Conservation (phyloP, 64 coral and sea anemone species). For the Platygyra sinensis region DNA sequence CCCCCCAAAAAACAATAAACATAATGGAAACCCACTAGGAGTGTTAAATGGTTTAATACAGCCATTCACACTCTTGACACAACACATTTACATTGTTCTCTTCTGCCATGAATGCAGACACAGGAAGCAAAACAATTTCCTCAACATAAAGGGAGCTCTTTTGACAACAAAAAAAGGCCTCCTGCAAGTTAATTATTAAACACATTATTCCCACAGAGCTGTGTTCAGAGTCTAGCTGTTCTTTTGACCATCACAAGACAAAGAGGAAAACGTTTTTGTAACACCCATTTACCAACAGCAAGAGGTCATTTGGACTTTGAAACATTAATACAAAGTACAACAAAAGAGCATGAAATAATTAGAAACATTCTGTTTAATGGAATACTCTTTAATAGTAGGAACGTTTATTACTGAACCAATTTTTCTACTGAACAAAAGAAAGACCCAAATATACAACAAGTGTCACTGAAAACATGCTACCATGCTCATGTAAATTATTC, state of each 20-base stretch:
- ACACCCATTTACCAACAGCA: neutral
- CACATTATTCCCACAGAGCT: neutral
- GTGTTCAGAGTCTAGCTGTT: neutral
- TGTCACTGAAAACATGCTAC: neutral
- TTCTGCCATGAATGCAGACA: slow-evolving; percentile 4
- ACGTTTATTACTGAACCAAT: neutral
- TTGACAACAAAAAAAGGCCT: neutral
- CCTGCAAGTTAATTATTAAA: neutral
- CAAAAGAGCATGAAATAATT: slow-evolving; percentile 5
- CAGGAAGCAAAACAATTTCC: slow-evolving; percentile 8
- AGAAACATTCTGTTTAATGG: neutral
- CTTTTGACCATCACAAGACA: neutral
- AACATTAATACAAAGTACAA: slow-evolving; percentile 13
- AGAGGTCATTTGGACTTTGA: slow-evolving; percentile 23
- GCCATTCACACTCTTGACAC: neutral
- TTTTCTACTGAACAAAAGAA: neutral
- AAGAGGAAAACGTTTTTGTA: neutral
- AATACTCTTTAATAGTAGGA: neutral
- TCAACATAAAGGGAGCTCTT: neutral
- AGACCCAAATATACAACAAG: neutral
- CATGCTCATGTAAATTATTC: neutral
- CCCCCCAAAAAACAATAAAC: neutral
- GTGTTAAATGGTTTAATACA: neutral
- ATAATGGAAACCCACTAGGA: neutral
- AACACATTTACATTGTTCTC: neutral